These are phyloP conservation scores for Cosmia pyralina DNA, from an alignment of 2,888 invertebrate species.

Conservation along the genomic window DNA sequence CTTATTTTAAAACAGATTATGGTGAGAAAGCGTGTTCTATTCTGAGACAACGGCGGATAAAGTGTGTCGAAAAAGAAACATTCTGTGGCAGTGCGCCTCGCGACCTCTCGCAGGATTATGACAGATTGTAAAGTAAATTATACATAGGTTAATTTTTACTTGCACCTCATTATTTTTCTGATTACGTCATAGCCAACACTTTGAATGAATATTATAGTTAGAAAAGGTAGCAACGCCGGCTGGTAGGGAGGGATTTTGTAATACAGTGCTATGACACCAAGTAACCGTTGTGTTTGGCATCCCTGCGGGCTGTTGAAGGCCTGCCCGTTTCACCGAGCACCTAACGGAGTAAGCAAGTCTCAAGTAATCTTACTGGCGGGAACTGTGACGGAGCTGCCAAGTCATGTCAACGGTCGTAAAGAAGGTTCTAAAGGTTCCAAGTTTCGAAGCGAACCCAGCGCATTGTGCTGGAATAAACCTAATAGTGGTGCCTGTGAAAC, in stretches of 20 bases:
- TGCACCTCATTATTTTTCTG: too few species aligned
- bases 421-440: not conserved
- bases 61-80: not conserved
- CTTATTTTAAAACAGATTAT: too few species aligned
- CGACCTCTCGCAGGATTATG: not conserved
- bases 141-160: too few species aligned
- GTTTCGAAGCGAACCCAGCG: not conserved
- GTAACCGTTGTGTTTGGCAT: constrained; percentile 7
- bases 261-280: not conserved
- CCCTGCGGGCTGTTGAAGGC: constrained; percentile 1
- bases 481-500: not conserved
- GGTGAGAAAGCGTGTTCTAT: too few species aligned
- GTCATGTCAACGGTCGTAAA: constrained; percentile 1
- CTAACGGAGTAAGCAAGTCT: constrained; percentile 1
- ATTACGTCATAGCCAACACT: too few species aligned
- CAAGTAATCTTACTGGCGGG: constrained; percentile 18
- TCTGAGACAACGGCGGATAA: not conserved
- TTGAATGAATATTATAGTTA: too few species aligned
- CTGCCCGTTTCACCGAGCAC: not conserved
- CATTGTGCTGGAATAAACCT: not conserved
- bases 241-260: too few species aligned
- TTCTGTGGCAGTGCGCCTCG: too few species aligned
- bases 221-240: too few species aligned
- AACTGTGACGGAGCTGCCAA: constrained; percentile 13
- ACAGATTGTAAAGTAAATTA: not conserved